These are phyloP conservation scores for Rhogogaster chlorosoma DNA, from an alignment of 2,888 invertebrate genomes.

Conservation along the genomic window DNA sequence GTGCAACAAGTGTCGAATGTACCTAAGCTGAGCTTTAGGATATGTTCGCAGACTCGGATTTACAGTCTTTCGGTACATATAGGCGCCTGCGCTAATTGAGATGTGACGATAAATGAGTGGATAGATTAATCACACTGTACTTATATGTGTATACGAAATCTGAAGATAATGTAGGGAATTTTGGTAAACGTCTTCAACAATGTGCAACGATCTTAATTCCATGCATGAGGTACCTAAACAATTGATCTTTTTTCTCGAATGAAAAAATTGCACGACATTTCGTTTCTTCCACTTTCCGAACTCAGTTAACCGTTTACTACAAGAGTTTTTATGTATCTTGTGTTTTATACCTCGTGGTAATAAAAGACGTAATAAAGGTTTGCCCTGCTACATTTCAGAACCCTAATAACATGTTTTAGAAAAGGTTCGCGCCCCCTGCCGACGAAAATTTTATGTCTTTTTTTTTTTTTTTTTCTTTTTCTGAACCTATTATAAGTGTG, in stretches of 20 bases:
- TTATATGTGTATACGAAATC: background rate
- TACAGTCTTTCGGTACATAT: background rate
- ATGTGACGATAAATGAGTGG: background rate
- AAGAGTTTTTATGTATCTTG: constrained; percentile 1
- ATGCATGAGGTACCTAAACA: background rate
- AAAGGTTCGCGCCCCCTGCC: background rate
- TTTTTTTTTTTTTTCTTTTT: background rate
- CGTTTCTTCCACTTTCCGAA: background rate
- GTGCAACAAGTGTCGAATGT: constrained; percentile 45
- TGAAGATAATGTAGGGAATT: background rate
- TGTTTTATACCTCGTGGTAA: constrained; percentile 1
- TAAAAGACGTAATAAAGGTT: constrained; percentile 31
- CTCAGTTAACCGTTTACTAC: constrained; percentile 13
- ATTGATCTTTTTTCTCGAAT: background rate
- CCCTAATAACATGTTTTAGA: constrained; percentile 4
- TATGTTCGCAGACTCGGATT: background rate
- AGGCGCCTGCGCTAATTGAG: background rate
- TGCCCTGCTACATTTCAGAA: background rate
- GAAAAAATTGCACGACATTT: background rate
- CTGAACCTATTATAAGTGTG: background rate
- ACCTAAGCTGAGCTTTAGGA: constrained; percentile 22
- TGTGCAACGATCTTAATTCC: background rate
- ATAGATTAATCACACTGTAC: background rate
- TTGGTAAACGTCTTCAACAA: background rate
- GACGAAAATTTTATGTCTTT: background rate